phyloP scores from a whole-genome alignment of 2,888 invertebrate genomes.

The Diaprepes abbreviatus region DNA sequence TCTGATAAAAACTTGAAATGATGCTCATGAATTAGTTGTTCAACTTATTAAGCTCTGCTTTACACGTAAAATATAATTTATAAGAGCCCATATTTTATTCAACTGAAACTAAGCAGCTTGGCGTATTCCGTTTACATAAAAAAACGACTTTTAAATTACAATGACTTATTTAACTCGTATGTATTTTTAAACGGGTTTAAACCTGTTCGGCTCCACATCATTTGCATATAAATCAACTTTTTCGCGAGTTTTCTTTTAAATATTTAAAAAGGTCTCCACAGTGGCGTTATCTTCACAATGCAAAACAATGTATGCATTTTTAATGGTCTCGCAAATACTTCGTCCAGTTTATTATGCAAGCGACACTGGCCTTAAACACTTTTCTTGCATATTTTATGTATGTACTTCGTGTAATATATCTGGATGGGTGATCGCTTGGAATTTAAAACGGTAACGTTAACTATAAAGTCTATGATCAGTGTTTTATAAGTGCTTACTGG shows the following conservation, averaged over 20 bases:
- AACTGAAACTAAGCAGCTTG: not conserved
- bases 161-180: slow-evolving; percentile 8
- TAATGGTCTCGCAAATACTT: slow-evolving; percentile 44
- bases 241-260: slow-evolving; percentile 42
- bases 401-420: slow-evolving; percentile 19
- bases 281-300: slow-evolving; percentile 39
- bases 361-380: slow-evolving; percentile 39
- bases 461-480: not conserved
- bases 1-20: too few relatives aligned
- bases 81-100: not conserved
- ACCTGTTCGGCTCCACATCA: not conserved
- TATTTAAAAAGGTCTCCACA: slow-evolving; percentile 37
- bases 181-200: not conserved
- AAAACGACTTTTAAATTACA: not conserved
- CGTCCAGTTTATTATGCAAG: slow-evolving; percentile 40
- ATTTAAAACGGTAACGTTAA: not conserved
- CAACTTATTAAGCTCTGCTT: too few relatives aligned
- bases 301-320: slow-evolving; percentile 49
- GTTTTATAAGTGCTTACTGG: too few relatives aligned
- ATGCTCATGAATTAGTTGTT: too few relatives aligned
- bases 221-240: slow-evolving; percentile 48
- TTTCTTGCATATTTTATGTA: slow-evolving; percentile 44
- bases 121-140: not conserved
- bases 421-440: not conserved
- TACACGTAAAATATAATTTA: too few relatives aligned